Evolutionary conservation across 1,140 invertebrate genomes (phyloP).

Genomic region (Rhizoglyphus robini): DNA sequence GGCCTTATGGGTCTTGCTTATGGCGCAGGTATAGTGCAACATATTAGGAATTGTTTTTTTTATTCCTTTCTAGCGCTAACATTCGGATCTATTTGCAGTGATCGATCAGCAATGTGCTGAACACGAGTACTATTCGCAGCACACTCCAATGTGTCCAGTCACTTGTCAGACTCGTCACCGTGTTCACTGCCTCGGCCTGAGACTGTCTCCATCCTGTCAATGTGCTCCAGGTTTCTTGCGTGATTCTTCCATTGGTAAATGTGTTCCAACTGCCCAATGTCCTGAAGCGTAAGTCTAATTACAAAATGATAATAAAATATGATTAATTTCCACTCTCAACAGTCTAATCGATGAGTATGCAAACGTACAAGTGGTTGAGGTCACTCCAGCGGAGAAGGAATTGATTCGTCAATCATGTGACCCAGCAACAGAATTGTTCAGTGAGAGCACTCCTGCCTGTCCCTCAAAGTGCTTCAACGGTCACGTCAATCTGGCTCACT

Average conservation of each 20-base stretch:
- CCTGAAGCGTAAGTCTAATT: background rate
- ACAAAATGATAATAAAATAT: background rate
- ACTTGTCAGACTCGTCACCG: background rate
- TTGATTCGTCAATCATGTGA: background rate
- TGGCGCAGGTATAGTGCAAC: too few relatives aligned
- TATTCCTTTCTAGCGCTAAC: too few relatives aligned
- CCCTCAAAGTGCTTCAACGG: background rate
- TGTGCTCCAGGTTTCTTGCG: background rate
- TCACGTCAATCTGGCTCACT: background rate
- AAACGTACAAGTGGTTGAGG: background rate
- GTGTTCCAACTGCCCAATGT: background rate
- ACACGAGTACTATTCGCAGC: background rate
- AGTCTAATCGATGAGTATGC: background rate
- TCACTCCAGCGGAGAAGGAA: conserved; percentile 1
- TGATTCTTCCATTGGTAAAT: background rate
- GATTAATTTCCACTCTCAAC: background rate
- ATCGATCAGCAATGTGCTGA: background rate
- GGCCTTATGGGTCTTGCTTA: background rate
- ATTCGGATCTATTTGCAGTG: too few relatives aligned
- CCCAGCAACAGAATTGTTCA: background rate
- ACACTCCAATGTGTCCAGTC: background rate
- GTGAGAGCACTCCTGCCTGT: background rate
- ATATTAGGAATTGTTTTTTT: too few relatives aligned
- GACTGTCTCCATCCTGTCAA: background rate
- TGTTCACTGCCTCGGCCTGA: background rate